Evolutionary conservation across 2,888 invertebrate genomes (phyloP).

Genomic region (Periphyllus acericola): DNA sequence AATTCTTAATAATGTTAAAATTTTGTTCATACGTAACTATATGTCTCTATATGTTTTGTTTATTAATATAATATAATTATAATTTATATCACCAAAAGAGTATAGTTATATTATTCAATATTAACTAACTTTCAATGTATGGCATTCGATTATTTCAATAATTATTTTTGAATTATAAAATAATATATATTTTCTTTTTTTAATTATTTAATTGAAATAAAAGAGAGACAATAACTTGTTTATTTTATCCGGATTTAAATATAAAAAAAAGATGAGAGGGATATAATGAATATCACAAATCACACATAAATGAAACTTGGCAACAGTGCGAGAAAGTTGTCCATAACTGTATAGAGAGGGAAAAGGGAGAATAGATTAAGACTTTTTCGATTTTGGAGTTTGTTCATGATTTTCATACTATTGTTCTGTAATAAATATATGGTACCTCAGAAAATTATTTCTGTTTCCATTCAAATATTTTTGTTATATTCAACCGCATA

Average conservation of each 20-base stretch:
- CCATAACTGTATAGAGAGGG: not conserved
- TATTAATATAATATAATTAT: too few relatives aligned
- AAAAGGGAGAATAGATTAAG: constrained; percentile 3
- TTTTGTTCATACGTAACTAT: not conserved
- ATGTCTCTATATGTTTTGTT: too few relatives aligned
- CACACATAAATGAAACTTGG: constrained; percentile 40
- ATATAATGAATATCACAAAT: constrained; percentile 6
- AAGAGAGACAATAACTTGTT: not conserved
- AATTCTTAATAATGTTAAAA: not conserved
- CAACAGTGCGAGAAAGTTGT: constrained; percentile 50
- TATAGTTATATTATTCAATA: not conserved
- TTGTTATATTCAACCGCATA: not conserved
- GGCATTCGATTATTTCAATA: not conserved
- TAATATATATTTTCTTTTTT: not conserved
- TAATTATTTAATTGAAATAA: constrained; percentile 3
- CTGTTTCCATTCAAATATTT: not conserved
- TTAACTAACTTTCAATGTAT: not conserved
- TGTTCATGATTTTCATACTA: not conserved
- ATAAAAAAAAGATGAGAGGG: not conserved
- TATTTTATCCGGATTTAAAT: not conserved
- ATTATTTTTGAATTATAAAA: not conserved
- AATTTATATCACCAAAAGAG: not conserved
- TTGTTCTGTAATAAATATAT: not conserved
- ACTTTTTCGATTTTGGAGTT: constrained; percentile 19
- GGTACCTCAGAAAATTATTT: not conserved